Percentiles rank a stretch among this genome's conserved stretches.
Evolutionary conservation across 2,888 invertebrate species (phyloP).

Genomic region (Rhogogaster chlorosoma): DNA sequence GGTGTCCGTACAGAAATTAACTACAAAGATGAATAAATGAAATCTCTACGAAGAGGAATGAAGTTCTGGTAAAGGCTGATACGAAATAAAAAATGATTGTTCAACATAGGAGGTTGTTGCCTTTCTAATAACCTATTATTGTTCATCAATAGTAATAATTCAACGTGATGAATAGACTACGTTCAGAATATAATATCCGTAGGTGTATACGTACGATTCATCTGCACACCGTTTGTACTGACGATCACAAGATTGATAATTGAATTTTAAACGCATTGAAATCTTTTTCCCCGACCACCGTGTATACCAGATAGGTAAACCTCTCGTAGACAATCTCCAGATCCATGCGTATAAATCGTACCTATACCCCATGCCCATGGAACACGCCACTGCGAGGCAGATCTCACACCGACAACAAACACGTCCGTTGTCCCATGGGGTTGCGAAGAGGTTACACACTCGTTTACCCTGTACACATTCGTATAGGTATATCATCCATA

Average conservation of each 20-base stretch:
- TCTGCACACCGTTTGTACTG: not conserved
- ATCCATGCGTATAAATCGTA: conserved; percentile 46
- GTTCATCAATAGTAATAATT: not conserved
- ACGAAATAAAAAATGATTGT: not conserved
- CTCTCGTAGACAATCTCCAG: conserved; percentile 30
- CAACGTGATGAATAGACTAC: not conserved
- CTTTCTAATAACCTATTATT: not conserved
- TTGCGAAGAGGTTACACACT: conserved; percentile 19
- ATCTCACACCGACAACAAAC: conserved; percentile 45
- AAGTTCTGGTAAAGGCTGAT: not conserved
- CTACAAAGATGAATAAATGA: not conserved
- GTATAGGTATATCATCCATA: not conserved
- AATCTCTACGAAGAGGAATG: not conserved
- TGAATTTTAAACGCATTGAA: not conserved
- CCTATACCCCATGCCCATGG: conserved; percentile 17
- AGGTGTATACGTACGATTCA: not conserved
- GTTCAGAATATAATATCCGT: not conserved
- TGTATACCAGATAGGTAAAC: not conserved
- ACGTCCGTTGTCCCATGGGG: conserved; percentile 18
- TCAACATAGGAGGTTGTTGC: not conserved
- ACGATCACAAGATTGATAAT: not conserved
- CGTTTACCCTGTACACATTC: not conserved
- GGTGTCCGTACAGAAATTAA: not conserved
- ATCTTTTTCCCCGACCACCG: not conserved
- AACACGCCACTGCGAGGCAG: conserved; percentile 33